A percentile compares a stretch with the other conserved stretches of the same genome.
Evolutionary conservation across 2,888 invertebrate genomes (phyloP).

Genomic region (Papilio demoleus): DNA sequence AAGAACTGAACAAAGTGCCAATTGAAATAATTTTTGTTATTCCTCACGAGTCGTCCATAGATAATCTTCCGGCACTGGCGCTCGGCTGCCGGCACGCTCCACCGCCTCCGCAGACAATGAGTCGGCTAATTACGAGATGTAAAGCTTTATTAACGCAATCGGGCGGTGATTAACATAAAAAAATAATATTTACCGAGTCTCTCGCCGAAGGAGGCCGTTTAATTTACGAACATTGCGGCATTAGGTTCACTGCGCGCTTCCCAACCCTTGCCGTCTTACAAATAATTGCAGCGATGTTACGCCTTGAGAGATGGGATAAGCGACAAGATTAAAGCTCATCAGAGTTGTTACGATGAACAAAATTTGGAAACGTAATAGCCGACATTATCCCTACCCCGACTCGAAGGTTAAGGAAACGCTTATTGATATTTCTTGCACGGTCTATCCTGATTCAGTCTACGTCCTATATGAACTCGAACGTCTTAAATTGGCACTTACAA

Average conservation of each 20-base stretch:
- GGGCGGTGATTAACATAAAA: slow-evolving; percentile 82
- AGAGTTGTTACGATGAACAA: slow-evolving; percentile 67
- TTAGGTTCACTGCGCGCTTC: slow-evolving; percentile 69
- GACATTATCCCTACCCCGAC: slow-evolving; percentile 50
- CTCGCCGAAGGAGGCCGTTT: slow-evolving; percentile 67
- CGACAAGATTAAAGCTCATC: slow-evolving; percentile 77
- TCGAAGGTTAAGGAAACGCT: slow-evolving; percentile 27
- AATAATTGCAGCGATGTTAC: slow-evolving; percentile 79
- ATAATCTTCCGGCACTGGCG: slow-evolving; percentile 51
- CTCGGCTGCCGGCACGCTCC: slow-evolving; percentile 57
- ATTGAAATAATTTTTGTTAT: slow-evolving; percentile 44
- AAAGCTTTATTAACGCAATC: slow-evolving; percentile 83
- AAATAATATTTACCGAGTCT: slow-evolving; percentile 81
- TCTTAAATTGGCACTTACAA: slow-evolving; percentile 62
- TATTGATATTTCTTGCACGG: slow-evolving; percentile 59
- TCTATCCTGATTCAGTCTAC: slow-evolving; percentile 51
- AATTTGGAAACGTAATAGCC: slow-evolving; percentile 72
- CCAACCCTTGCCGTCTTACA: slow-evolving; percentile 77
- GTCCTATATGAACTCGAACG: slow-evolving; percentile 47
- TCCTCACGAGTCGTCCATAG: slow-evolving; percentile 50
- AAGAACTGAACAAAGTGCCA: slow-evolving; percentile 37
- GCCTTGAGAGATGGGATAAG: slow-evolving; percentile 74
- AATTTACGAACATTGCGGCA: slow-evolving; percentile 81
- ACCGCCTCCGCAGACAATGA: slow-evolving; percentile 73
- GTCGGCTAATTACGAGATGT: slow-evolving; percentile 78